A percentile compares a stretch with the other conserved stretches of the same genome.
Conservation (phyloP, 2,113 vertebrate genomes). For the Menura novaehollandiae region DNA sequence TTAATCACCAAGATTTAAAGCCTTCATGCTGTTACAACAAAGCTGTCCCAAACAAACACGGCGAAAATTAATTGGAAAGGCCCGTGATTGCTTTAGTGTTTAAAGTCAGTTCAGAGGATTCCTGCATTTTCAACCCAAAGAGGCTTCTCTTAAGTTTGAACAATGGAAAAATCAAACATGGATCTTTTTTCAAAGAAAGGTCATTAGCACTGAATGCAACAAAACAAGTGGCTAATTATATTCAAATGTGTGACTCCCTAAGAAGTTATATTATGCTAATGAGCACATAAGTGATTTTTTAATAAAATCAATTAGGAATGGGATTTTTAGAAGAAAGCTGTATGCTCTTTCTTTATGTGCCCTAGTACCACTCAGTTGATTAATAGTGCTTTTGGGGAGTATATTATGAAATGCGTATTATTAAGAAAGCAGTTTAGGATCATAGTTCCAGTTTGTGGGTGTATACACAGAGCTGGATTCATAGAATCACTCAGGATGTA, state of each 20-base stretch:
- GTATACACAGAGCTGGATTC: not conserved
- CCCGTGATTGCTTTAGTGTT: conserved; percentile 3
- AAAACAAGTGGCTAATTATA: conserved; percentile 20
- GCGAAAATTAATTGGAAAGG: not conserved
- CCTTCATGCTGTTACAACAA: not conserved
- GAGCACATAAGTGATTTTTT: not conserved
- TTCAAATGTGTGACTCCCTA: not conserved
- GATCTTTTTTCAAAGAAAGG: not conserved
- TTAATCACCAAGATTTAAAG: conserved; percentile 1
- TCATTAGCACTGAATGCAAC: not conserved
- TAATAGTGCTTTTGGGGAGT: not conserved
- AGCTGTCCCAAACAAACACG: conserved; percentile 4
- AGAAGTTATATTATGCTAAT: not conserved
- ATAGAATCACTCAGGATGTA: not conserved
- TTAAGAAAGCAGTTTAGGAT: not conserved
- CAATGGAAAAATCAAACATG: not conserved
- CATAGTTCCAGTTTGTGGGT: not conserved
- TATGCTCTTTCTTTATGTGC: not conserved
- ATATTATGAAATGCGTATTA: not conserved
- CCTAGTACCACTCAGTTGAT: not conserved
- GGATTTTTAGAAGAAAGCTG: not conserved
- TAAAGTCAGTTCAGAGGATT: not conserved
- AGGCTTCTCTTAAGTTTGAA: not conserved
- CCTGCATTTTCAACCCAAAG: not conserved
- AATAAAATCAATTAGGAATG: not conserved